Conservation (phyloP, 2,113 vertebrate species). For the Pyrgilauda ruficollis region DNA sequence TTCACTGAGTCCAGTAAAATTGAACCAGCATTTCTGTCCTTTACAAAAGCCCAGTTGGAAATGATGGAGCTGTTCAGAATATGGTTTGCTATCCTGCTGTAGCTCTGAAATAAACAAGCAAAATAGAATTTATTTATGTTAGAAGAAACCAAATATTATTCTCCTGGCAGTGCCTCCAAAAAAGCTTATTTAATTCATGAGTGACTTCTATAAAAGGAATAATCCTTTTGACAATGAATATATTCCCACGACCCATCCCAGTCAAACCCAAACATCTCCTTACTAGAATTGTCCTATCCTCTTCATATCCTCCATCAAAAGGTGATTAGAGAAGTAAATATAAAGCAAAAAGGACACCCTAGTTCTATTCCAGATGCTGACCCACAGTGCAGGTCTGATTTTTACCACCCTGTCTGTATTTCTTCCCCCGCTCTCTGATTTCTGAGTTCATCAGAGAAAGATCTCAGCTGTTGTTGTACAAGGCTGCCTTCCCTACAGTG, state of each 20-base stretch:
- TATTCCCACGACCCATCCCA: not conserved
- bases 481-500: not conserved
- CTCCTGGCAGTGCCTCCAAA: not conserved
- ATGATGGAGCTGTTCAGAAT: conserved; percentile 57
- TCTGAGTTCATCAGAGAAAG: not conserved
- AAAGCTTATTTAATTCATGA: not conserved
- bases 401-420: not conserved
- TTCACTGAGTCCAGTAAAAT: conserved; percentile 75
- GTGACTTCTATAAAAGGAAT: not conserved
- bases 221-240: not conserved
- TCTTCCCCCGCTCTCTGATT: not conserved
- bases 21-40: conserved; percentile 50
- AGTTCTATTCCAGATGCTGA: not conserved
- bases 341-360: not conserved
- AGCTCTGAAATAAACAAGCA: conserved; percentile 51
- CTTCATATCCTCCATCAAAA: not conserved
- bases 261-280: not conserved
- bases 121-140: not conserved
- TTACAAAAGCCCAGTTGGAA: conserved; percentile 72
- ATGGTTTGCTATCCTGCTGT: conserved; percentile 69
- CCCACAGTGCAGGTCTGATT: not conserved
- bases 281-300: not conserved
- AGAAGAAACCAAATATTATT: not conserved
- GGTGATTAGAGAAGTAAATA: not conserved
- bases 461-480: not conserved